Conservation (phyloP, 2,113 vertebrate species). For the Montifringilla adamsi region DNA sequence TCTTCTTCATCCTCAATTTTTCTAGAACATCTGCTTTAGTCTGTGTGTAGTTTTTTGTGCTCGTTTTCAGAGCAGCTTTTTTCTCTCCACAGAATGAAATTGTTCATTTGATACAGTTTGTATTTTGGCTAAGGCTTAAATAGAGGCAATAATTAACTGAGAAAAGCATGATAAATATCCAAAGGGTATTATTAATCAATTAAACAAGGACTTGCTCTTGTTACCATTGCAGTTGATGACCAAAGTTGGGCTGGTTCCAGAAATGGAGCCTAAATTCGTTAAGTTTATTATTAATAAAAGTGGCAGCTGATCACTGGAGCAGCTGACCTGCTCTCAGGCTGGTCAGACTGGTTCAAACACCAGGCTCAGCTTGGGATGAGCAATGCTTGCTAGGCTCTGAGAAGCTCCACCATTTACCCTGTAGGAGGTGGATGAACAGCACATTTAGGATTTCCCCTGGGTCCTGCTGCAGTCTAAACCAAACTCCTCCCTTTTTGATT, state of each 20-base stretch:
- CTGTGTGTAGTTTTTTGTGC: not conserved
- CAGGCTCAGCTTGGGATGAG: not conserved
- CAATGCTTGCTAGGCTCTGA: not conserved
- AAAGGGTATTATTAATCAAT: not conserved
- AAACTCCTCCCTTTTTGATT: slow-evolving; percentile 11
- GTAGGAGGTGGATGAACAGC: not conserved
- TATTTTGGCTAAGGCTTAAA: not conserved
- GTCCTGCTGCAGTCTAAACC: not conserved
- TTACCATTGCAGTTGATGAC: not conserved
- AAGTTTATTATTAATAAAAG: not conserved
- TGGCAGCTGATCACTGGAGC: not conserved
- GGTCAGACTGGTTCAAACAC: not conserved
- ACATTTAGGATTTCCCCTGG: not conserved
- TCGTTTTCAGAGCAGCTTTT: not conserved
- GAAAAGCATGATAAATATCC: not conserved
- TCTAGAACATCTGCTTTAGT: not conserved
- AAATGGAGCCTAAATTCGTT: not conserved
- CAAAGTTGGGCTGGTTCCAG: not conserved
- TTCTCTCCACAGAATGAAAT: not conserved
- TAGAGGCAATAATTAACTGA: not conserved
- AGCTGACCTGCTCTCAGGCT: not conserved
- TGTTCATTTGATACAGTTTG: not conserved
- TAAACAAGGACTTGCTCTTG: not conserved
- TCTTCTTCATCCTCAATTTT: not conserved
- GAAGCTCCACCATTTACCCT: not conserved